Conservation (phyloP, 2,888 invertebrate genomes). For the Polia nebulosa region DNA sequence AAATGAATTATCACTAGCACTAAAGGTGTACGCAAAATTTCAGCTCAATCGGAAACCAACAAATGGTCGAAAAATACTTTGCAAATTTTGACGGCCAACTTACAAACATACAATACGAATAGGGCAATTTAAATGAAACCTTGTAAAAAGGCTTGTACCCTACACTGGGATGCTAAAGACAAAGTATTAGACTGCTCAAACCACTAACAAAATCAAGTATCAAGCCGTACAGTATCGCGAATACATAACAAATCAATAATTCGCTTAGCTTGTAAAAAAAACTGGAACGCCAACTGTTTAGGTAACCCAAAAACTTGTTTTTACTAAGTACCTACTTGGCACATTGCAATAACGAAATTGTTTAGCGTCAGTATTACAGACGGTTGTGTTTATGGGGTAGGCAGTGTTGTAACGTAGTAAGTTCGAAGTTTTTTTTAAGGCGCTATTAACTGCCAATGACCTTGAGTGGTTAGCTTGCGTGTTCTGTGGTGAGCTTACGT, state of each 20-base stretch:
- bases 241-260: conserved; percentile 69
- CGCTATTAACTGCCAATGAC: no score
- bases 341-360: conserved; percentile 43
- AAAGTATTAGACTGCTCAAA: neutral
- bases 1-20: no score
- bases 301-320: conserved; percentile 81
- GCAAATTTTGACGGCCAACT: no score
- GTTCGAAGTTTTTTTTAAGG: neutral
- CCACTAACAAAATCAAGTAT: conserved; percentile 14
- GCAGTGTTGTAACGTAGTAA: neutral
- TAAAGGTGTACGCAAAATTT: no score
- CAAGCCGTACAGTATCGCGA: conserved; percentile 10
- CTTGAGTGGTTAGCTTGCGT: no score
- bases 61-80: no score
- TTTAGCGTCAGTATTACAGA: conserved; percentile 1
- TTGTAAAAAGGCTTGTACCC: no score
- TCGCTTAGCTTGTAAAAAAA: conserved; percentile 72
- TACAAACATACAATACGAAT: no score
- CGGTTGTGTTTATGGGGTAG: neutral
- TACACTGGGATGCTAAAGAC: no score
- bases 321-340: conserved; percentile 66
- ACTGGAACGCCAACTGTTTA: conserved; percentile 76
- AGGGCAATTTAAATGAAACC: no score
- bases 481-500: no score
- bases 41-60: no score